Percentiles rank a stretch among this genome's conserved stretches.
phyloP scores from a whole-genome alignment of 2,888 invertebrate genomes.

The Brassicogethes aeneus region DNA sequence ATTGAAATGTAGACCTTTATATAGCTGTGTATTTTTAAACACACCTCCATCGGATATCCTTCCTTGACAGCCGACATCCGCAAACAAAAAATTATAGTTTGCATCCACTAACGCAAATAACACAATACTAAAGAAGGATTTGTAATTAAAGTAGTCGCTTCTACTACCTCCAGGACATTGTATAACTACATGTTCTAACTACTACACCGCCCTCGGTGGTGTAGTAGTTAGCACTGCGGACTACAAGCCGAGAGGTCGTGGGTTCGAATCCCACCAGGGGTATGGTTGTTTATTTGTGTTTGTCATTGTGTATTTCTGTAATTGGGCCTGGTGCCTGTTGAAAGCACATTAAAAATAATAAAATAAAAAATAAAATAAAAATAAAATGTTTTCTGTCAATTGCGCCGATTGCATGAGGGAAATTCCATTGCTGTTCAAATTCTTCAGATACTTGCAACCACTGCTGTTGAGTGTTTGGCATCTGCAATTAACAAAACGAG shows the following conservation, averaged over 20 bases:
- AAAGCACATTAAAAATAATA: too few relatives aligned
- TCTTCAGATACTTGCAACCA: constrained; percentile 13
- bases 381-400: constrained; percentile 24
- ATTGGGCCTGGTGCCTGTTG: too few relatives aligned
- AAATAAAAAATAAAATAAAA: too few relatives aligned
- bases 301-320: too few relatives aligned
- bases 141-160: constrained; percentile 23
- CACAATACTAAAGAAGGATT: constrained; percentile 21
- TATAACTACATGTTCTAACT: constrained; percentile 11
- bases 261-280: too few relatives aligned
- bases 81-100: constrained; percentile 21
- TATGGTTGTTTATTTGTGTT: too few relatives aligned
- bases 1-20: constrained; percentile 1
- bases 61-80: constrained; percentile 17
- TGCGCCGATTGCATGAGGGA: too few relatives aligned
- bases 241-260: too few relatives aligned
- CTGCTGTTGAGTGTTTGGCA: constrained; percentile 11
- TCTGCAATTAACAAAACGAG: too few relatives aligned
- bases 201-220: too few relatives aligned
- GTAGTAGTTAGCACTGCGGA: too few relatives aligned
- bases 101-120: constrained; percentile 23
- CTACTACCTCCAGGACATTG: constrained; percentile 17
- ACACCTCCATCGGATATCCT: not conserved
- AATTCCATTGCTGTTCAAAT: constrained; percentile 17
- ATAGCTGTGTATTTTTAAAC: not conserved